phyloP scores from a whole-genome alignment of 2,113 vertebrate genomes.

The Trematocara nigrifrons region DNA sequence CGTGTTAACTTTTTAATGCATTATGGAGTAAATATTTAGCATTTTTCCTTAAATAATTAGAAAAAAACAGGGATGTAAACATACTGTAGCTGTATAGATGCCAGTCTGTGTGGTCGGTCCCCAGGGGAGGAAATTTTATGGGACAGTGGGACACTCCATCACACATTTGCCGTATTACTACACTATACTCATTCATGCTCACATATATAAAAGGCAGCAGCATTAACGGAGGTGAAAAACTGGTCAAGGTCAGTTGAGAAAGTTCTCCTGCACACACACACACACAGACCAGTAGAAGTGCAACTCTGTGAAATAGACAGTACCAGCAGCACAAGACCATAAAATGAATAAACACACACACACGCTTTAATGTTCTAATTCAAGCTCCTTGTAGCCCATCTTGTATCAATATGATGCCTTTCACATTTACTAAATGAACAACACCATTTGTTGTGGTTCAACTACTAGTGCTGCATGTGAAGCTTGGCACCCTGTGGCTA shows the following conservation, averaged over 20 bases:
- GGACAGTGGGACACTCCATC: not conserved
- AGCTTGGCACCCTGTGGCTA: conserved; percentile 28
- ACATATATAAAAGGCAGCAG: conserved; percentile 4
- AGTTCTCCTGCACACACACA: not conserved
- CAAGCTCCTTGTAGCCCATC: not conserved
- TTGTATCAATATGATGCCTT: not conserved
- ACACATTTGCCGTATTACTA: not conserved
- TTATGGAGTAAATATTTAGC: not conserved
- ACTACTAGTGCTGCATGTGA: conserved; percentile 10
- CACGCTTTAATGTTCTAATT: not conserved
- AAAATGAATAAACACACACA: not conserved
- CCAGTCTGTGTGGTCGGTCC: not conserved
- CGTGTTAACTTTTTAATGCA: not conserved
- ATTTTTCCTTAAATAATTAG: not conserved
- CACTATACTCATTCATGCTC: not conserved
- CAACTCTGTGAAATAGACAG: not conserved
- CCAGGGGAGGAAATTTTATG: not conserved
- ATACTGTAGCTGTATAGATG: not conserved
- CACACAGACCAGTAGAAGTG: not conserved
- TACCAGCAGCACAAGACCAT: not conserved
- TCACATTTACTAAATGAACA: not conserved
- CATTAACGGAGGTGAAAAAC: conserved; percentile 33
- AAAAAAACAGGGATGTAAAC: not conserved
- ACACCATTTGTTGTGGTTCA: conserved; percentile 10
- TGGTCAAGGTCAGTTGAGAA: conserved; percentile 35